These are phyloP conservation scores for Telenomus remus DNA, from an alignment of 1,140 invertebrate genomes.

Conservation along the genomic window DNA sequence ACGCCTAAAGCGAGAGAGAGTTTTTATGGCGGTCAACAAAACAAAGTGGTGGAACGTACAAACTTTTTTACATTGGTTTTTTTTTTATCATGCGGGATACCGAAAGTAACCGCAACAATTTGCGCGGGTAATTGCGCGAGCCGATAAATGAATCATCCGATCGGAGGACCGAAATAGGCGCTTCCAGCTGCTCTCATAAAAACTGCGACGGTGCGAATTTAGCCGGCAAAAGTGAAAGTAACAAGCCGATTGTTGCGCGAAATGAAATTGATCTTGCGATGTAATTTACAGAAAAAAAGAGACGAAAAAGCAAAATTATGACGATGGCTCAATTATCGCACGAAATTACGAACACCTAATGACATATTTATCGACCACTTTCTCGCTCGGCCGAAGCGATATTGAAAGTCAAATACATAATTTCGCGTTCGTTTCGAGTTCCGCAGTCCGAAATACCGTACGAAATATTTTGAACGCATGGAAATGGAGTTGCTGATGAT, in stretches of 20 bases:
- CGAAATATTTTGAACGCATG: not conserved
- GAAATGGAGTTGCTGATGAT: not conserved
- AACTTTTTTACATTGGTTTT: slow-evolving; percentile 2
- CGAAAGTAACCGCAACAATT: not conserved
- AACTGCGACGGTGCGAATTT: slow-evolving; percentile 27
- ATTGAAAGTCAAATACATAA: slow-evolving; percentile 31
- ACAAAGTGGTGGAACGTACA: too few relatives aligned
- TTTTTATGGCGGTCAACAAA: too few relatives aligned
- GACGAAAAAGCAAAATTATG: too few relatives aligned
- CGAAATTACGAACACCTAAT: slow-evolving; percentile 65
- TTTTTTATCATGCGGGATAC: too few relatives aligned
- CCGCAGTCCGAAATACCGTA: not conserved
- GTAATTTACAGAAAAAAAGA: too few relatives aligned
- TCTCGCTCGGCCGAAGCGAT: slow-evolving; percentile 18
- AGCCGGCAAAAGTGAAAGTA: slow-evolving; percentile 54
- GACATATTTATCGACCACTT: slow-evolving; percentile 63
- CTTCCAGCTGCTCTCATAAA: slow-evolving; percentile 1
- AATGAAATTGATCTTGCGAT: slow-evolving; percentile 18
- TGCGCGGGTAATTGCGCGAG: not conserved
- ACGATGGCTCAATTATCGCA: slow-evolving; percentile 67
- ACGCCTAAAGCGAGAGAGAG: not conserved
- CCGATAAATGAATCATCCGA: slow-evolving; percentile 1
- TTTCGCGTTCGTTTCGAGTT: slow-evolving; percentile 13
- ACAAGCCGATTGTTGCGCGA: slow-evolving; percentile 46
- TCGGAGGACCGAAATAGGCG: not conserved